Evolutionary conservation across 2,797 vertebrate genomes (phyloP).

Genomic region (Silurus lanzhouensis): DNA sequence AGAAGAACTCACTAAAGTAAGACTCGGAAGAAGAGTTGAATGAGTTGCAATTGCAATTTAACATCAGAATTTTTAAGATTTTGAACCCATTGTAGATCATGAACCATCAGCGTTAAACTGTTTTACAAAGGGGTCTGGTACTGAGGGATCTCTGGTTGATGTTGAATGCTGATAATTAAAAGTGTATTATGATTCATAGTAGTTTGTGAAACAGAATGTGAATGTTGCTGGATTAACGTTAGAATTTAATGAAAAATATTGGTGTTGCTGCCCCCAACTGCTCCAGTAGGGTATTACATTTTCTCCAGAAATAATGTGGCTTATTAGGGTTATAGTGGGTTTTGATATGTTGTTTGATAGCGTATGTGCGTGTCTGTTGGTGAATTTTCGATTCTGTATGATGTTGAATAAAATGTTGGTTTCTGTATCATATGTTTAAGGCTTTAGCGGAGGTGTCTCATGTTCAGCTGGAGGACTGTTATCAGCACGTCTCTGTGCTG

Average conservation of each 20-base stretch:
- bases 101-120: too few relatives aligned
- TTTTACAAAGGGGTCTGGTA: too few relatives aligned
- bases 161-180: neutral
- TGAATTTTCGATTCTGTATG: too few relatives aligned
- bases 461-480: conserved; percentile 80
- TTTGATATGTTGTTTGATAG: neutral
- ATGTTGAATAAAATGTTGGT: neutral
- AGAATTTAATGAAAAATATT: neutral
- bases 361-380: neutral
- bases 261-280: neutral
- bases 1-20: conserved; percentile 63
- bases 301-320: neutral
- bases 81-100: neutral
- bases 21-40: neutral
- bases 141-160: neutral
- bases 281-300: neutral
- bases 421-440: conserved; percentile 55
- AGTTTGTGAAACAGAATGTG: neutral
- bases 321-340: neutral
- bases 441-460: conserved; percentile 65
- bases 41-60: neutral
- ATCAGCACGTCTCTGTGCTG: conserved; percentile 73
- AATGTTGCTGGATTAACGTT: neutral
- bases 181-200: neutral
- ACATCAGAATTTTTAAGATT: neutral